Evolutionary conservation across 2,888 invertebrate species (phyloP).

Genomic region (Tridacna gigas): DNA sequence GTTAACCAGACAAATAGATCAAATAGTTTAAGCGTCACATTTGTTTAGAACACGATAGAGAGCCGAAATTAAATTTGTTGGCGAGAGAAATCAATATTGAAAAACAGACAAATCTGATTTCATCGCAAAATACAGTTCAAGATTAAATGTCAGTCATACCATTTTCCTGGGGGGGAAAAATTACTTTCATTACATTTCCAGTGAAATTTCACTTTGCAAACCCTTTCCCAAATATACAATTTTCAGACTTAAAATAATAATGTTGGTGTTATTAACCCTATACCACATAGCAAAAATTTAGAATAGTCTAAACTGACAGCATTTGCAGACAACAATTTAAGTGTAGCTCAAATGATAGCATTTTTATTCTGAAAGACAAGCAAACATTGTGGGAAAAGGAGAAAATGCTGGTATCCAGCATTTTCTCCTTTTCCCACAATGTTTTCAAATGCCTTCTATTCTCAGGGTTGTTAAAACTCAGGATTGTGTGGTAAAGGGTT

Average conservation of each 20-base stretch:
- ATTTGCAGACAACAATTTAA: too few species aligned
- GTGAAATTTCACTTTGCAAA: not conserved
- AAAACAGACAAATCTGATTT: slow-evolving; percentile 24
- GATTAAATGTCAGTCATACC: slow-evolving; percentile 6
- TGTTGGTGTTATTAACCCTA: too few species aligned
- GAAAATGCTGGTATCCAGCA: not conserved
- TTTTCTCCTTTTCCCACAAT: not conserved
- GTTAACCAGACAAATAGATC: slow-evolving; percentile 22
- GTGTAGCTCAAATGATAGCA: too few species aligned
- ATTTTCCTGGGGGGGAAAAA: not conserved
- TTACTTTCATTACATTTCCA: not conserved
- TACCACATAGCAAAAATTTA: too few species aligned
- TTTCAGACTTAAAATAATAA: not conserved
- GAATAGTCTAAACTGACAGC: too few species aligned
- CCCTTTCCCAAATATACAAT: not conserved
- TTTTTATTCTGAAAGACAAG: too few species aligned
- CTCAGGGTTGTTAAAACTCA: not conserved
- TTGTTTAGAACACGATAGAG: slow-evolving; percentile 18
- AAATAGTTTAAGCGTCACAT: slow-evolving; percentile 17
- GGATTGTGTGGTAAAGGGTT: too few species aligned
- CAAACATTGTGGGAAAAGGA: not conserved
- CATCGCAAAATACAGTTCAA: not conserved
- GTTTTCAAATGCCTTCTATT: not conserved
- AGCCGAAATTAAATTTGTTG: slow-evolving; percentile 27
- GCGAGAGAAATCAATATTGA: slow-evolving; percentile 21